Conservation (phyloP, 2,113 vertebrate genomes). For the Panthera leo region DNA sequence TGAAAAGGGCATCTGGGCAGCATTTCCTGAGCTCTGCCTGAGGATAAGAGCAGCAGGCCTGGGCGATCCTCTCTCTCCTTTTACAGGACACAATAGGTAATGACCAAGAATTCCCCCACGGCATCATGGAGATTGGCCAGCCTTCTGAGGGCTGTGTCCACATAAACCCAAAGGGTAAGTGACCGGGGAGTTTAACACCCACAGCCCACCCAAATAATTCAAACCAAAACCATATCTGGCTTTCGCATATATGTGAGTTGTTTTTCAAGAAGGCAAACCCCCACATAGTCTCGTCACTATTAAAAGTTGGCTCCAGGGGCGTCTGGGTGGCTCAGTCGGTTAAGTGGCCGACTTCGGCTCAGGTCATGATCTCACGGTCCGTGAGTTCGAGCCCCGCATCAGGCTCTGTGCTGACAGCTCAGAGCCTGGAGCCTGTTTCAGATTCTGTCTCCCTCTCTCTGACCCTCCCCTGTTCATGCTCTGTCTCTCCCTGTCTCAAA, state of each 20-base stretch:
- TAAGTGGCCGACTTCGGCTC: no score
- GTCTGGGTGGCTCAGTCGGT: no score
- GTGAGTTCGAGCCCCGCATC: no score
- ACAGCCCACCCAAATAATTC: background rate
- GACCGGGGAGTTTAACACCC: background rate
- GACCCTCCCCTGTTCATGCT: no score
- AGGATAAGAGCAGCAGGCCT: background rate
- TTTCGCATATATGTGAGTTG: background rate
- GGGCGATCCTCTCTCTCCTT: fast-evolving
- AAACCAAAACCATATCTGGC: background rate
- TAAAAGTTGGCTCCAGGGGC: background rate
- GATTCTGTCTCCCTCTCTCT: no score
- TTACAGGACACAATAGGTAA: background rate
- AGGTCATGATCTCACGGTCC: no score
- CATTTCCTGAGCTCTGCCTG: background rate
- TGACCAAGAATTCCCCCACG: background rate
- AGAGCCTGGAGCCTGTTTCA: no score
- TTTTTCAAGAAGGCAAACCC: background rate
- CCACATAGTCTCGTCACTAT: background rate
- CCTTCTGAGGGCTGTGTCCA: background rate
- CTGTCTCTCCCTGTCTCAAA: no score
- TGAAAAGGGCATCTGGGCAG: background rate
- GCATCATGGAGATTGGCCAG: fast-evolving
- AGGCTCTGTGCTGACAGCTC: no score
- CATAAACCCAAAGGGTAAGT: background rate